Conservation (phyloP, 1,140 invertebrate species). For the Drosophila kurseongensis region DNA sequence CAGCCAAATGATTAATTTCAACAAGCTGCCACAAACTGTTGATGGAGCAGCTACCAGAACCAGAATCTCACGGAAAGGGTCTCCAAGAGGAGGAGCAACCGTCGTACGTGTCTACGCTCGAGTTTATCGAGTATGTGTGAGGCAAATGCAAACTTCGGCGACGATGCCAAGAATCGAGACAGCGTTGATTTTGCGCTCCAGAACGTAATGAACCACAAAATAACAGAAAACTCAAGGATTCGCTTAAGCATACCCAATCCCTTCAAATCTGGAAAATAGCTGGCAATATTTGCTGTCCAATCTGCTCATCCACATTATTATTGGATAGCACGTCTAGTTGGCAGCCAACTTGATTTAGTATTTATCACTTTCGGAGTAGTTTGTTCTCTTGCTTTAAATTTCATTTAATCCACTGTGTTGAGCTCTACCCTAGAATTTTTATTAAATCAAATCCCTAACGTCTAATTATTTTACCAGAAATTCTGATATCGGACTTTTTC, state of each 20-base stretch:
- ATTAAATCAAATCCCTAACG: neutral
- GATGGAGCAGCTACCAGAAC: conserved; percentile 21
- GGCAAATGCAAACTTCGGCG: conserved; percentile 65
- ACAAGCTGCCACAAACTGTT: conserved; percentile 79
- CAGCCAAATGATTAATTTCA: conserved; percentile 81
- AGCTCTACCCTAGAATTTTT: neutral
- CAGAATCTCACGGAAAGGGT: conserved; percentile 10
- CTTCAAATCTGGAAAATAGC: conserved; percentile 19
- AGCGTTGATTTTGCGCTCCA: conserved; percentile 72
- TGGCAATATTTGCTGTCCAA: conserved; percentile 32
- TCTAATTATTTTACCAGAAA: neutral
- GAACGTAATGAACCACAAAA: conserved; percentile 73
- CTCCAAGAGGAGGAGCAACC: conserved; percentile 9
- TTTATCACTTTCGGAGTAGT: conserved; percentile 9
- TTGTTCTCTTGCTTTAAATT: neutral
- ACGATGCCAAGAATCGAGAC: conserved; percentile 20
- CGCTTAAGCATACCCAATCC: conserved; percentile 6
- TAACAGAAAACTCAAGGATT: conserved; percentile 43
- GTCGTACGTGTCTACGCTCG: conserved; percentile 53
- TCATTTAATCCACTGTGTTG: neutral
- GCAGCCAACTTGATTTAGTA: conserved; percentile 29
- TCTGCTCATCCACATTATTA: conserved; percentile 27
- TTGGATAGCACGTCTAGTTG: conserved; percentile 11
- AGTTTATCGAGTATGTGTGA: conserved; percentile 64
- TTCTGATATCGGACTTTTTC: neutral